phyloP scores from a whole-genome alignment of 2,113 vertebrate genomes.

The Naja naja region DNA sequence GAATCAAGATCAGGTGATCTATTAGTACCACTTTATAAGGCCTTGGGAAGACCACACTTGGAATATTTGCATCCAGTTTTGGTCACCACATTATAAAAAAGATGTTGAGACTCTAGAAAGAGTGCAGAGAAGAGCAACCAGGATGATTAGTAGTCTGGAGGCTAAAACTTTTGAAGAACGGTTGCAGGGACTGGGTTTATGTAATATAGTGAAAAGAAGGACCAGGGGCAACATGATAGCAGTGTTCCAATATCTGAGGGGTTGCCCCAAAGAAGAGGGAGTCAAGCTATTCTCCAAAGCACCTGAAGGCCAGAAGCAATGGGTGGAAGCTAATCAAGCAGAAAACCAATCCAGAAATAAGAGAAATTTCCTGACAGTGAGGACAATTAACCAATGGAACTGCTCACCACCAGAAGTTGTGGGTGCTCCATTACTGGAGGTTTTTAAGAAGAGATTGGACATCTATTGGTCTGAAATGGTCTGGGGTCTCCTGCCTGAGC shows the following conservation, averaged over 20 bases:
- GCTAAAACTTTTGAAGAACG: accelerated
- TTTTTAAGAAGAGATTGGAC: background rate
- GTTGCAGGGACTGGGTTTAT: accelerated
- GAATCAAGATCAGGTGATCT: background rate
- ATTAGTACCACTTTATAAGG: background rate
- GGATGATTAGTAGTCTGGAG: too few relatives aligned
- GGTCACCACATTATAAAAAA: too few relatives aligned
- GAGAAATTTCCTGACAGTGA: background rate
- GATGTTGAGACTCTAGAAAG: too few relatives aligned
- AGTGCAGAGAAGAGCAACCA: too few relatives aligned
- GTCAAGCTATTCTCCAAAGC: background rate
- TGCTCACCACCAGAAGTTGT: background rate
- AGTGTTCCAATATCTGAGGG: background rate
- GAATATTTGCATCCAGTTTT: too few relatives aligned
- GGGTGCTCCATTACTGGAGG: background rate
- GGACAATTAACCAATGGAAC: background rate
- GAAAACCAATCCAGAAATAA: background rate
- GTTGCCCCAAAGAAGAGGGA: background rate
- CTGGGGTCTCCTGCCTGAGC: background rate
- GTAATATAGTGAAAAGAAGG: background rate
- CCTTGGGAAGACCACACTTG: background rate
- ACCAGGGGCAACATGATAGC: background rate
- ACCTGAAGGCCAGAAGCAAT: background rate
- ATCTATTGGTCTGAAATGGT: background rate
- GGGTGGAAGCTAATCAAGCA: background rate